Evolutionary conservation across 2,888 invertebrate genomes (phyloP).

Genomic region (Exephanes ischioxanthus): DNA sequence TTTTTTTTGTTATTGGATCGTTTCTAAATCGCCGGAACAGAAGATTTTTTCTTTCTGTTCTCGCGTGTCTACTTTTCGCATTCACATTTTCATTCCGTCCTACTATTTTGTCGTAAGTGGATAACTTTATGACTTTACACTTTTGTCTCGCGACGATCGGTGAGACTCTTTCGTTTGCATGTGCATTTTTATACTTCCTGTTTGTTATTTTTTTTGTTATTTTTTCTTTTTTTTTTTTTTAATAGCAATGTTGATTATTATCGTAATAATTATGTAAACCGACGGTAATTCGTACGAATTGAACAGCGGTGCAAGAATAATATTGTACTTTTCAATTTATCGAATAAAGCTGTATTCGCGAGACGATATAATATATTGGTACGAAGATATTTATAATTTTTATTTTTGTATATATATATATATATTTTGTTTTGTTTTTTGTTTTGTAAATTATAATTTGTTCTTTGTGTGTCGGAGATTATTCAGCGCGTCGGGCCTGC

Average conservation of each 20-base stretch:
- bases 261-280: slow-evolving; percentile 53
- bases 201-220: no score
- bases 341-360: slow-evolving; percentile 60
- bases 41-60: neutral
- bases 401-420: neutral
- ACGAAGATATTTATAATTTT: slow-evolving; percentile 28
- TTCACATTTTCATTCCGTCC: slow-evolving; percentile 15
- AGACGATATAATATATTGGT: slow-evolving; percentile 37
- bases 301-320: slow-evolving; percentile 48
- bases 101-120: slow-evolving; percentile 20
- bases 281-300: slow-evolving; percentile 39
- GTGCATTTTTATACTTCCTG: neutral
- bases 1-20: neutral
- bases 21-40: slow-evolving; percentile 8
- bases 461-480: slow-evolving; percentile 49
- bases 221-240: slow-evolving; percentile 20
- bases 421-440: no score
- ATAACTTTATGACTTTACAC: slow-evolving; percentile 29
- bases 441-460: neutral
- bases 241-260: slow-evolving; percentile 57
- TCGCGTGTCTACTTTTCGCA: neutral
- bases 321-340: slow-evolving; percentile 62
- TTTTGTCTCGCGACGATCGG: slow-evolving; percentile 16
- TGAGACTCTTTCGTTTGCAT: slow-evolving; percentile 27
- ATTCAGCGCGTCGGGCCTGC: slow-evolving; percentile 17